These are phyloP conservation scores for Synanceia verrucosa DNA, from an alignment of 2,797 vertebrate genomes.

Conservation along the genomic window DNA sequence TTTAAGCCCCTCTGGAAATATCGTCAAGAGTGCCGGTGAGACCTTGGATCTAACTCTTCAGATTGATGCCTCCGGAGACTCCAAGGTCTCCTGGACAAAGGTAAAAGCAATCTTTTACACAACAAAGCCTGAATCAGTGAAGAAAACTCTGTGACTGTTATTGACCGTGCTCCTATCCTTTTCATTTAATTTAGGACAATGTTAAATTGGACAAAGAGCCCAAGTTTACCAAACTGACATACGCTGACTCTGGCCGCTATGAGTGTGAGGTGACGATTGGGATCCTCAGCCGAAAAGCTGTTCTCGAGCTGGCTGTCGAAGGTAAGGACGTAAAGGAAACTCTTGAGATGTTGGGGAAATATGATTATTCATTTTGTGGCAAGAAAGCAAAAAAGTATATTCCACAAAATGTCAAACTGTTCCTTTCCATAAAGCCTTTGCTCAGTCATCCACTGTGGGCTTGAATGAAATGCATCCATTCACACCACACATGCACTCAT, in stretches of 20 bases:
- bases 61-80: slow-evolving; percentile 84
- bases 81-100: slow-evolving; percentile 91
- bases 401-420: neutral
- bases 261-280: slow-evolving; percentile 86
- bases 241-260: slow-evolving; percentile 90
- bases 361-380: neutral
- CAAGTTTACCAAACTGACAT: slow-evolving; percentile 86
- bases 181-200: slow-evolving; percentile 81
- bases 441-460: neutral
- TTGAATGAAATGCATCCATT: neutral
- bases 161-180: slow-evolving; percentile 12
- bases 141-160: slow-evolving; percentile 15
- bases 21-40: slow-evolving; percentile 85
- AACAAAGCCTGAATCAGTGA: slow-evolving; percentile 2
- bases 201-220: slow-evolving; percentile 63
- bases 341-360: neutral
- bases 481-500: neutral
- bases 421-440: neutral
- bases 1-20: slow-evolving; percentile 85
- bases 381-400: neutral
- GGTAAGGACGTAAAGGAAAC: slow-evolving; percentile 78
- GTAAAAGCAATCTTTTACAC: slow-evolving; percentile 71
- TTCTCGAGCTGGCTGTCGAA: slow-evolving; percentile 89
- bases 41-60: slow-evolving; percentile 82
- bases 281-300: slow-evolving; percentile 83